Evolutionary conservation across 1,140 invertebrate species (phyloP).

Genomic region (Drosophila parvula): DNA sequence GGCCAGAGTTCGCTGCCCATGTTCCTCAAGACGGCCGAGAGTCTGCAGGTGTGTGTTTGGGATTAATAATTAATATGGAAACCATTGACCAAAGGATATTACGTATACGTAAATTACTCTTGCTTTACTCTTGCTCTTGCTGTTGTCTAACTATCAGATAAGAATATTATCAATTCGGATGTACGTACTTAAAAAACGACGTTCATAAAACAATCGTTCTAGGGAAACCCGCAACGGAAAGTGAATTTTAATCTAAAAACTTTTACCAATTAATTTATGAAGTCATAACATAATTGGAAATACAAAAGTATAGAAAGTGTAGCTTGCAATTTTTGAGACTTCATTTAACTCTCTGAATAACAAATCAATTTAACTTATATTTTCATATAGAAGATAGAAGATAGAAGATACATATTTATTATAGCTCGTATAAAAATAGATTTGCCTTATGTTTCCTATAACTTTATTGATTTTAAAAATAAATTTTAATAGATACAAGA

Average conservation of each 20-base stretch:
- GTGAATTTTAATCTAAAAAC: neutral
- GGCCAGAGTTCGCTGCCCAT: constrained; percentile 93
- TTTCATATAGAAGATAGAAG: too few species aligned
- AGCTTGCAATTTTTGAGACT: too few species aligned
- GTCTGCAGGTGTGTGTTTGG: constrained; percentile 90
- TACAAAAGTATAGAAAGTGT: too few species aligned
- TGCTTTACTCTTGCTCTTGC: too few species aligned
- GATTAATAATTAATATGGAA: neutral
- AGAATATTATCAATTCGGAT: neutral
- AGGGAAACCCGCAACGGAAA: neutral
- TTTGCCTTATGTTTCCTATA: too few species aligned
- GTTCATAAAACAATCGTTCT: neutral
- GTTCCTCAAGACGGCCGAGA: constrained; percentile 96
- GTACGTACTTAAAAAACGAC: neutral
- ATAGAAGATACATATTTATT: too few species aligned
- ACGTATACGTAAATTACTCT: neutral
- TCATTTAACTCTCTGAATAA: too few species aligned
- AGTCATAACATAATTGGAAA: too few species aligned
- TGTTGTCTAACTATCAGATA: neutral
- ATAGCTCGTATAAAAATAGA: too few species aligned
- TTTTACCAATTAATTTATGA: neutral
- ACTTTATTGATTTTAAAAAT: too few species aligned
- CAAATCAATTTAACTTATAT: too few species aligned
- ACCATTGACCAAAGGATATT: neutral
- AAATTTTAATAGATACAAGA: too few species aligned